Evolutionary conservation across 2,113 vertebrate genomes (phyloP), one percentile per base, ranked within the genome.

Genomic region (Cichladusa arquata): DNA sequence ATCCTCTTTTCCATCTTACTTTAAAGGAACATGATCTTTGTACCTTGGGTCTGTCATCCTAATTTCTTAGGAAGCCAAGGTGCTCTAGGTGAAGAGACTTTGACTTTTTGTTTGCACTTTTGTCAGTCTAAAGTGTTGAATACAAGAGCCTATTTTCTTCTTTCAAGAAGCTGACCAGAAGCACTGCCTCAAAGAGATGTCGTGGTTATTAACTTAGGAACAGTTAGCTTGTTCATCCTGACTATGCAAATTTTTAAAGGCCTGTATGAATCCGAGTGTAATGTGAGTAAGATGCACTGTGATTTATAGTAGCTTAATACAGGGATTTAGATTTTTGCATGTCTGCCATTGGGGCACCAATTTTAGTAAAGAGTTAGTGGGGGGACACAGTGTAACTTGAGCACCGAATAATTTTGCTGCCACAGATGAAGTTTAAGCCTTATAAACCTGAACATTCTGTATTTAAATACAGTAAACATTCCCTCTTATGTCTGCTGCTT

Each of bases 311-410:
- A 84, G 84, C 90, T 95, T 97, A 97, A 97, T 97, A 58, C 93
- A 89, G 94, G 96, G 95, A 96, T 97, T 97, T 93, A 96, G 93
- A 96, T 97, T 97, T 97, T 97, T 97, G 96, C 90, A 84, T 85
- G 92, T 96, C 96, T 97, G 96, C 92, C 96, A 96, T 64, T 54
- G 81, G 54, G 56, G 11, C 47, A 79, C 96, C 96, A 97, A 95
- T 97, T 97, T 97, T 97, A 95, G 96, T 94, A 78, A 83, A 92
- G 96, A 96, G 91, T 86, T 93, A 92, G 88, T 8, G 0, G 47
- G n/a, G 83, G 81, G 34, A 79, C 65, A 77, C 69, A 73, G 56
- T 1, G 96, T 95, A 97, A 97, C 83, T 82, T 93, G 96, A 97
- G 90, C 78, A 71, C 61, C 67, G 18, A 95, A 65, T 84, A 92